These are phyloP conservation scores for Acanthochromis polyacanthus DNA, from an alignment of 2,113 vertebrate species.

Conservation along the genomic window DNA sequence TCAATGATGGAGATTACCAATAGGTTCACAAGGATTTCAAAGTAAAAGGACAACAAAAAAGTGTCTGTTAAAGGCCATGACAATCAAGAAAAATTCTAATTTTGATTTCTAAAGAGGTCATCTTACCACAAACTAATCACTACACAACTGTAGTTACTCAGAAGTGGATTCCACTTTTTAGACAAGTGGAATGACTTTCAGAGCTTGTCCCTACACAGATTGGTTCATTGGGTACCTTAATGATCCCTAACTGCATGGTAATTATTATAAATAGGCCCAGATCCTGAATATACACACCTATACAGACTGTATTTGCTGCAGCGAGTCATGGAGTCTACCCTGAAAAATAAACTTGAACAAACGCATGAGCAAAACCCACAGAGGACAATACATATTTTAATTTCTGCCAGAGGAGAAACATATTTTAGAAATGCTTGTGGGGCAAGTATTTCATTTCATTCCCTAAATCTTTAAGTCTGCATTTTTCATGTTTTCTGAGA, in stretches of 20 bases:
- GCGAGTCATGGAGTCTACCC: constrained; percentile 17
- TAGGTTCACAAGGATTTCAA: too few relatives aligned
- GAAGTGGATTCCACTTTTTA: not conserved
- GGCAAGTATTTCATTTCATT: not conserved
- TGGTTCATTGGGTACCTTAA: constrained; percentile 6
- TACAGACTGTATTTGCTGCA: not conserved
- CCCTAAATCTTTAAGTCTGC: constrained; percentile 17
- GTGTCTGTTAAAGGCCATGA: too few relatives aligned
- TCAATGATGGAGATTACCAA: too few relatives aligned
- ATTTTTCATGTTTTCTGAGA: constrained; percentile 26
- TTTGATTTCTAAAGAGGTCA: not conserved
- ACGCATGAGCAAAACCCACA: constrained; percentile 19
- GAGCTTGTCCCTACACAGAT: not conserved
- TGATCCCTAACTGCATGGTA: constrained; percentile 19
- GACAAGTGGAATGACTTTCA: not conserved
- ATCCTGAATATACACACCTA: not conserved
- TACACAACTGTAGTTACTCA: not conserved
- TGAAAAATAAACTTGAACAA: constrained; percentile 19
- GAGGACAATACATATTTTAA: constrained; percentile 42
- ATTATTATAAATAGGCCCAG: not conserved
- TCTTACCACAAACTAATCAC: not conserved
- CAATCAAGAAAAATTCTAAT: not conserved
- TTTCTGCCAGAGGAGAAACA: constrained; percentile 25
- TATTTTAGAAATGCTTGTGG: constrained; percentile 27
- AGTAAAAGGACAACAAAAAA: too few relatives aligned